Evolutionary conservation across 2,888 invertebrate species (phyloP), one percentile per base, ranked within the genome.

Genomic region (Brachyopa scutellaris): DNA sequence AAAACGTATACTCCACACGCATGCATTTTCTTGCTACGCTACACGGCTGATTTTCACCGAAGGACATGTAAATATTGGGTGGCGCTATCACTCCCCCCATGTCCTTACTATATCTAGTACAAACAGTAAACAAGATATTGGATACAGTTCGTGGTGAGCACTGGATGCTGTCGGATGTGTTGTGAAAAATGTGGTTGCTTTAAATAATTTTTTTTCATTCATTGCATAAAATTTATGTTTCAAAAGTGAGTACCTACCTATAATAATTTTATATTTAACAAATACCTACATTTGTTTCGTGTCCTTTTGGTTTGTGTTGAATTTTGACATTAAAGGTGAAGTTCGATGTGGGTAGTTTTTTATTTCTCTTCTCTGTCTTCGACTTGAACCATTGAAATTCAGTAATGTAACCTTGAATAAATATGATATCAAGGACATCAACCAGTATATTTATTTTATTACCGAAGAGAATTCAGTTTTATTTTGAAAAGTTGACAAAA

Each of bases 121-220:
- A 59, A 64, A 21, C 42, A 29, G 29, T 76, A 15, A 49, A 62
- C 36, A 57, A 36, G 40, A 69, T 69, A 49, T 15, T 55, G 49
- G 57, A 70, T 69, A 76, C 76, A 74, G 80, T 80, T 80, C 51
- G 64, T 69, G 15, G 57, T 51, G 57, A 62, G 51, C 67, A 38
- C 21, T 76, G 69, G 69, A 76, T 59, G 80, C 69, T 80, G 57
- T 62, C 57, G 69, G 76, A 53, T 69, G 80, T 36, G 49, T 42
- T 49, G 49, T 76, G n/a, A 42, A 59, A 49, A 70, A 47, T 55
- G 40, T 17, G 42, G n/a, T 62, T 47, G n/a, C 23, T 38, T 59
- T 66, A 11, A 9, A 15, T 66, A 31, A 7, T 59, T 61, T 13
- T 5, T 21, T 29, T 51, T 42, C 5, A 8, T 31, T 36, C 8